These are phyloP conservation scores for Eupsilia transversa DNA, from an alignment of 2,888 invertebrate species.

Conservation along the genomic window DNA sequence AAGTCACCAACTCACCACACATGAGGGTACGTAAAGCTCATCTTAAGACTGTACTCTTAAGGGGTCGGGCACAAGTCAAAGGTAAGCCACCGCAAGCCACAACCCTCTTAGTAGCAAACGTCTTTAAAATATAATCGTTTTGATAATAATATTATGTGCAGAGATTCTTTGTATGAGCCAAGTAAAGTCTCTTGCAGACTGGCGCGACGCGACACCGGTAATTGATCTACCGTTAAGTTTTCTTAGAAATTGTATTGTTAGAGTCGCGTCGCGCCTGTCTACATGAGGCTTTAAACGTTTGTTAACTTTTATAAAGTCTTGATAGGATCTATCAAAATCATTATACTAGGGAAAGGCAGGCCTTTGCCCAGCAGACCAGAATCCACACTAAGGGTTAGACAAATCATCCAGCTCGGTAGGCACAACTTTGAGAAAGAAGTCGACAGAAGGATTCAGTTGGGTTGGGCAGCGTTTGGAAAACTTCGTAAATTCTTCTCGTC, in stretches of 20 bases:
- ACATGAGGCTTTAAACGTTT: background rate
- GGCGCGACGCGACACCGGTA: too few species aligned
- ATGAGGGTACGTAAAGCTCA: constrained; percentile 6
- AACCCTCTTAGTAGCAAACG: constrained; percentile 27
- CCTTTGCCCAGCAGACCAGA: too few species aligned
- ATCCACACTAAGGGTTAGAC: too few species aligned
- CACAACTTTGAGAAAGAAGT: too few species aligned
- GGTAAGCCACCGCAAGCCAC: constrained; percentile 51
- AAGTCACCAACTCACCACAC: constrained; percentile 30
- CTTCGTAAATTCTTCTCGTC: too few species aligned
- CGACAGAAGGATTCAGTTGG: too few species aligned
- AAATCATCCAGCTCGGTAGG: too few species aligned
- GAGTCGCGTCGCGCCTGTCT: too few species aligned
- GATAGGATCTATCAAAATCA: background rate
- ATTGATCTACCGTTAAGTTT: too few species aligned
- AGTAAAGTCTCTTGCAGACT: too few species aligned
- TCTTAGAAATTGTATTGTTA: too few species aligned
- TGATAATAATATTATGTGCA: background rate
- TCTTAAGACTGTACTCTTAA: constrained; percentile 28
- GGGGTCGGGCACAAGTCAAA: constrained; percentile 50
- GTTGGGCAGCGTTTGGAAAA: too few species aligned
- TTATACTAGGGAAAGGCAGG: background rate
- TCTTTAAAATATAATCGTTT: constrained; percentile 45
- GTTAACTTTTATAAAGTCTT: background rate
- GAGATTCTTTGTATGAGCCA: background rate